Base-by-base conservation (phyloP, 1,140 invertebrate species). In the Arctopsyche grandis region DNA sequence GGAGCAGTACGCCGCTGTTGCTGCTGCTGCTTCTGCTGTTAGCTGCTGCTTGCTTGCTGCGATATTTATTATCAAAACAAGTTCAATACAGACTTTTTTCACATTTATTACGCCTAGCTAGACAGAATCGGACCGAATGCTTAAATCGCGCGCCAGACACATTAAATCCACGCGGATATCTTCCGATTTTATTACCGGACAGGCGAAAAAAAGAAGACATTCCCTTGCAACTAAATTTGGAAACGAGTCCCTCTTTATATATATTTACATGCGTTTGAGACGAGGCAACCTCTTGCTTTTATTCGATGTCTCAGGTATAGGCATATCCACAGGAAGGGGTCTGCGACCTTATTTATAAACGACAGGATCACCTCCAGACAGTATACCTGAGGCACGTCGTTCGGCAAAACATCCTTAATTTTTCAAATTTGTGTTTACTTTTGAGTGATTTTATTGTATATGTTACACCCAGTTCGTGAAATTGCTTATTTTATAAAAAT, bases 61-160 rank as follows among this genome's bases (percentile, higher is more conserved):
- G 56, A 44, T 66, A 63, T 66, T 76, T 76, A 76, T 74, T 74
- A 76, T 76, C 74, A 63, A 76, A 76, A 76, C 74, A 76, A 63
- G 74, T 76, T 76, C 74, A 44, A 76, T 76, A 74, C 71, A 26
- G 16, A 74, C 58, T 76, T 76, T 76, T 76, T 76, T 66, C 52
- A 43, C 74, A 63, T 76, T 66, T 46, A 74, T 74, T 74, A 74
- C 71, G 44, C 48, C 48, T 46, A 56, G 21, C 24, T 4, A 24
- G 71, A 56, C 71, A 46, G 69, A 73, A 4, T 73, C 69, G 21
- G 69, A 73, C n/a, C 69, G 19, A 73, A 29, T 29, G 56, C 16
- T 60, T 60, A 29, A 66, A 66, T 52, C 63, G 19, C 63, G 19
- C 9, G 63, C 63, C 48, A 52, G 48, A 52, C 48, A 16, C 4